phyloP scores from a whole-genome alignment of 2,888 invertebrate genomes.

The Pollenia labialis region DNA sequence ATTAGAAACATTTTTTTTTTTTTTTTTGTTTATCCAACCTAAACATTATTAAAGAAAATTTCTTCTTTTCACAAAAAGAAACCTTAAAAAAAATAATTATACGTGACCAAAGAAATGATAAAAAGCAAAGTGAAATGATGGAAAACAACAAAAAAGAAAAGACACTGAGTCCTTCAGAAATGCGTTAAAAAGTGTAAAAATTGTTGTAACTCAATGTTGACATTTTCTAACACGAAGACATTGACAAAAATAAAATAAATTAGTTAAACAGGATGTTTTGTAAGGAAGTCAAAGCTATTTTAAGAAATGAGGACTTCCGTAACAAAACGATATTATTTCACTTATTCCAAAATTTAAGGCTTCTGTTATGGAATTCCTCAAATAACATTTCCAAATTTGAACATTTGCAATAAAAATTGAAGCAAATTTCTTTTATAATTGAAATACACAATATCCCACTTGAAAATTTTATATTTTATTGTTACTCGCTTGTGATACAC shows the following conservation, averaged over 20 bases:
- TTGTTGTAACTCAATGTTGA: neutral
- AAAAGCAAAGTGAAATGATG: neutral
- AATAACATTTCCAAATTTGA: too few relatives aligned
- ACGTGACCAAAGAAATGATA: neutral
- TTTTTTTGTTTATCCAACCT: neutral
- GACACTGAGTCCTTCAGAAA: neutral
- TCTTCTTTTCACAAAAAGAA: conserved; percentile 1
- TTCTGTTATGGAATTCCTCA: too few relatives aligned
- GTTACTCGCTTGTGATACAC: too few relatives aligned
- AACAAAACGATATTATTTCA: too few relatives aligned
- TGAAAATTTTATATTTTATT: too few relatives aligned
- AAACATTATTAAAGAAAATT: neutral
- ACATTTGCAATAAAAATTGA: too few relatives aligned
- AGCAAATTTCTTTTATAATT: too few relatives aligned
- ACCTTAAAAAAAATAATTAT: neutral
- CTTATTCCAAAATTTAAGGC: too few relatives aligned
- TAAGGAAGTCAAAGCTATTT: neutral
- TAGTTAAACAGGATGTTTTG: neutral
- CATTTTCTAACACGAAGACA: neutral
- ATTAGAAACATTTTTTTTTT: conserved; percentile 12
- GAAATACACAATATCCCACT: too few relatives aligned
- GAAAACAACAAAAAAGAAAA: neutral
- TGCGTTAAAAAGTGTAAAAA: neutral
- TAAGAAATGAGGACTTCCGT: too few relatives aligned
- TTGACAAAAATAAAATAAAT: conserved; percentile 6